These are phyloP conservation scores for Pseudoips prasinana DNA, from an alignment of 2,888 invertebrate genomes.

Conservation along the genomic window DNA sequence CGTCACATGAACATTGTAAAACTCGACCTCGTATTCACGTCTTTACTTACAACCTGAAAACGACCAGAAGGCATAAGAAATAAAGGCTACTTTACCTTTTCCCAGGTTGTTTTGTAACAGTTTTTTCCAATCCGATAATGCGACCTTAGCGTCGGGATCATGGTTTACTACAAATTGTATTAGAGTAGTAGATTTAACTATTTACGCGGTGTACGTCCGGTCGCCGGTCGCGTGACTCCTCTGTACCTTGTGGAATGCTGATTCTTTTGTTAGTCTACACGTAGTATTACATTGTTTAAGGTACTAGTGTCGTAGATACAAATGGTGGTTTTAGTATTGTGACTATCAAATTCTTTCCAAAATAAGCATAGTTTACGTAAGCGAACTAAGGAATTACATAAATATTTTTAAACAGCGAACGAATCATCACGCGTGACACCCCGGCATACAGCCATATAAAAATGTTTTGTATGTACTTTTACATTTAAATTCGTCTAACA, in stretches of 20 bases:
- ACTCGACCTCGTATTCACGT: slow-evolving; percentile 67
- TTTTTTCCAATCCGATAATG: slow-evolving; percentile 81
- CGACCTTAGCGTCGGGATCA: slow-evolving; percentile 79
- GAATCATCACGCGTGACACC: too few species aligned
- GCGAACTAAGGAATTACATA: too few species aligned
- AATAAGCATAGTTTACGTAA: too few species aligned
- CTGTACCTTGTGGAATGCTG: slow-evolving; percentile 27
- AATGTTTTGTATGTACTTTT: too few species aligned
- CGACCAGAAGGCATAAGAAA: slow-evolving; percentile 39
- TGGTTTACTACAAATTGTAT: slow-evolving; percentile 82
- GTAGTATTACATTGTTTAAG: slow-evolving; percentile 18
- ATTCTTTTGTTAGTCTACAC: slow-evolving; percentile 31
- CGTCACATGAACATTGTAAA: slow-evolving; percentile 81
- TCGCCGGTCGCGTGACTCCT: slow-evolving; percentile 29
- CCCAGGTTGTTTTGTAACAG: slow-evolving; percentile 61
- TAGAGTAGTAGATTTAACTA: slow-evolving; percentile 80
- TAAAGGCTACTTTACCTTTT: slow-evolving; percentile 51
- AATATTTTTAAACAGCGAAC: too few species aligned
- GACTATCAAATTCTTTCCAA: too few species aligned
- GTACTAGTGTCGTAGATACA: too few species aligned
- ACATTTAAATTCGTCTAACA: too few species aligned
- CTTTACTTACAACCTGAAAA: slow-evolving; percentile 46
- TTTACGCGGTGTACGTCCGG: slow-evolving; percentile 59
- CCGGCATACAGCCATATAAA: too few species aligned
- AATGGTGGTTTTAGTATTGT: too few species aligned